Percentiles rank a stretch among this genome's conserved stretches.
Conservation (phyloP, 2,888 invertebrate genomes). For the Apamea crenata region DNA sequence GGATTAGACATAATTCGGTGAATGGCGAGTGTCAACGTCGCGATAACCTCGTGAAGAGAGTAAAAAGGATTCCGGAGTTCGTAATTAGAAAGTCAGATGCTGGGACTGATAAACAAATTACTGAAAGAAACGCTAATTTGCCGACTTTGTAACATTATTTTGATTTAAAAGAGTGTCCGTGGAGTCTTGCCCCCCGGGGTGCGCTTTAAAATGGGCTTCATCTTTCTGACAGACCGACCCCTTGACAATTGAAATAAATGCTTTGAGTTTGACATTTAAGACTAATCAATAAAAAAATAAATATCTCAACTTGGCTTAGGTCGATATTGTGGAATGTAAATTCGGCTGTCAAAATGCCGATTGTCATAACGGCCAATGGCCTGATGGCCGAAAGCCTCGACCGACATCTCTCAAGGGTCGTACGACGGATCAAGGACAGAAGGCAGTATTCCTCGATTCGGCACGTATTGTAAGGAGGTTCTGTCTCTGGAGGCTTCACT, state of each 20-base stretch:
- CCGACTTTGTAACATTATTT: neutral
- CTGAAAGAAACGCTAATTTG: neutral
- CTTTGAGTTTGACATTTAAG: neutral
- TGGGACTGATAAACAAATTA: neutral
- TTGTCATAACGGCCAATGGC: too few relatives aligned
- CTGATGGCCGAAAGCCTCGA: too few relatives aligned
- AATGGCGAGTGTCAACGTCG: neutral
- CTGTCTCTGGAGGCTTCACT: too few relatives aligned
- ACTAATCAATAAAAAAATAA: too few relatives aligned
- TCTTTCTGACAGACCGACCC: neutral
- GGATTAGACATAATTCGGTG: slow-evolving; percentile 12
- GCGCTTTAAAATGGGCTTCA: neutral
- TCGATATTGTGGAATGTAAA: neutral
- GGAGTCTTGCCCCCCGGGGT: neutral
- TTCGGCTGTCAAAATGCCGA: too few relatives aligned
- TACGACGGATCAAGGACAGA: too few relatives aligned
- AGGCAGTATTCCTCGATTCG: too few relatives aligned
- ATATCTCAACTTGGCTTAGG: too few relatives aligned
- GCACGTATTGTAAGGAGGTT: too few relatives aligned
- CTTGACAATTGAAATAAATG: neutral
- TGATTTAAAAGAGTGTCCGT: neutral
- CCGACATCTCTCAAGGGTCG: too few relatives aligned
- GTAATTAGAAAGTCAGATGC: slow-evolving; percentile 27
- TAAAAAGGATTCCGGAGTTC: neutral
- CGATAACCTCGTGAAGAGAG: neutral